Base-by-base conservation (phyloP, 2,888 invertebrate species). In the Acanthosepion pharaonis region DNA sequence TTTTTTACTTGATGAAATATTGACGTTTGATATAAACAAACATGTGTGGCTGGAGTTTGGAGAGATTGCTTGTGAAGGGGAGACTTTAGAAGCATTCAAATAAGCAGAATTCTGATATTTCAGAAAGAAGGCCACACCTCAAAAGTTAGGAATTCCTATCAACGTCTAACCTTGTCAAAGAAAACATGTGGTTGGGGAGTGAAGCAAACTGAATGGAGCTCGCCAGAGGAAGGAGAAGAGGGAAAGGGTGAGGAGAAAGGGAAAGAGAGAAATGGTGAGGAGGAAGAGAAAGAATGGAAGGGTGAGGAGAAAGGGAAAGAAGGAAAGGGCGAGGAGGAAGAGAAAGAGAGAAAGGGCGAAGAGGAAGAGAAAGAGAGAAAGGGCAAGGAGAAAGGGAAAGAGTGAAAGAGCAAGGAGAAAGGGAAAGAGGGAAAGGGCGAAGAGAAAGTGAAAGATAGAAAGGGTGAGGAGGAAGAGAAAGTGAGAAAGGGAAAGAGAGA, bases 351-450 rank as follows among this genome's bases (percentile, higher is more conserved):
- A 9, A 28, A 78, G n/a, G 9, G 78, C n/a, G 9, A 78, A 11
- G 1, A 9, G 18, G 0, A 25, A 1, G 9, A n/a, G 64, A 28
- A n/a, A 28, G 28, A 28, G 1, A 0, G 64, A 0, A 15, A 6
- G 64, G 4, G 28, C 8, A 8, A 5, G 11, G 11, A 15, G 28
- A 15, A 28, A 64, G 11, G 28, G 11, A 8, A 28, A 64, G 64
- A n/a, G 3, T 2, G 64, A 28, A 59, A 59, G 59, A 9, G 59
- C 1, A 5, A 23, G 59, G 25, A 23, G 25, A 0, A 59, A 20
- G 25, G 59, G 25, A 25, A 23, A 59, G 20, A 23, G 15, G 3
- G 5, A 23, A 20, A 23, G 6, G 4, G 18, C n/a, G n/a, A n/a
- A n/a, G n/a, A n/a, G n/a, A n/a, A n/a, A n/a, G n/a, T n/a, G n/a